Evolutionary conservation across 2,888 invertebrate genomes (phyloP).

Genomic region (Hypena proboscidalis): DNA sequence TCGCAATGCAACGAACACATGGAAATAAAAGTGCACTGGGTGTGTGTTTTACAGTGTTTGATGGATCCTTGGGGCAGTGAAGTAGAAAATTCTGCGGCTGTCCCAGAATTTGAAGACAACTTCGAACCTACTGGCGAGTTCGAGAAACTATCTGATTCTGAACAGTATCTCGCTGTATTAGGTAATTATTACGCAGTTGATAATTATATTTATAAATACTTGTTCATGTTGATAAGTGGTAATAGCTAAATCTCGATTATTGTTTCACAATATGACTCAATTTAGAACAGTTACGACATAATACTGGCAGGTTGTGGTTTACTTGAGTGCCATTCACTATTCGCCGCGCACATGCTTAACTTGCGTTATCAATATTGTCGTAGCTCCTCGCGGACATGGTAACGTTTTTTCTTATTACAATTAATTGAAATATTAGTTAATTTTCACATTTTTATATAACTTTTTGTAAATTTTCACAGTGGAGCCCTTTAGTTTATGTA

Average conservation of each 20-base stretch:
- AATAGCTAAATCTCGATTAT: constrained; percentile 6
- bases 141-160: constrained; percentile 86
- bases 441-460: no score
- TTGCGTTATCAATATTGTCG: neutral
- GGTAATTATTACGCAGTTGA: constrained; percentile 73
- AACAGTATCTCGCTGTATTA: constrained; percentile 87
- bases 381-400: neutral
- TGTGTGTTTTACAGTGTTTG: constrained; percentile 60
- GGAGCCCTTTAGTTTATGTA: no score
- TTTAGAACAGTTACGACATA: constrained; percentile 18
- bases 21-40: constrained; percentile 13
- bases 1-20: constrained; percentile 9
- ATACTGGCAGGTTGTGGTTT: constrained; percentile 19
- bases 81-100: constrained; percentile 53
- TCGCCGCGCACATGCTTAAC: constrained; percentile 8
- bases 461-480: no score
- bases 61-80: constrained; percentile 83
- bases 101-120: constrained; percentile 85
- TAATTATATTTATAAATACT: constrained; percentile 22
- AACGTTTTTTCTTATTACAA: no score
- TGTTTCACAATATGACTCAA: constrained; percentile 27
- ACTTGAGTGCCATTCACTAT: constrained; percentile 22
- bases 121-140: constrained; percentile 71
- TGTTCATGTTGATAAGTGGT: constrained; percentile 21
- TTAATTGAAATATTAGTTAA: no score